phyloP scores from a whole-genome alignment of 2,888 invertebrate species.

The Caenorhabditis wallacei region DNA sequence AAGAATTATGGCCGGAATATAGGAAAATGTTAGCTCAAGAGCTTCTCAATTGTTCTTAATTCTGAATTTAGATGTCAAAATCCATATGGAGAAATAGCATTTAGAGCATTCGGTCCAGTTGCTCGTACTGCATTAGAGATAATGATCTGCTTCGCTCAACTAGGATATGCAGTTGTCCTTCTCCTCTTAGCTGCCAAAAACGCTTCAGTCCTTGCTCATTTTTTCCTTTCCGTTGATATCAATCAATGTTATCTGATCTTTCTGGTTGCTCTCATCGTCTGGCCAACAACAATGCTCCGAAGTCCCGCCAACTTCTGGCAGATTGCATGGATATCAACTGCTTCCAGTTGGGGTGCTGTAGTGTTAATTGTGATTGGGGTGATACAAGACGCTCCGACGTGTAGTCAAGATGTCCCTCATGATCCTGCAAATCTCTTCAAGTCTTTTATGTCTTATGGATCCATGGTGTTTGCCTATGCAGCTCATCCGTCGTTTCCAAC shows the following conservation, averaged over 20 bases:
- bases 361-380: constrained; percentile 58
- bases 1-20: constrained; percentile 62
- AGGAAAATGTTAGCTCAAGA: constrained; percentile 12
- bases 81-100: constrained; percentile 67
- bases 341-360: constrained; percentile 61
- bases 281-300: constrained; percentile 68
- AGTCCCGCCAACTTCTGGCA: constrained; percentile 71
- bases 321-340: constrained; percentile 65
- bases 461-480: constrained; percentile 63
- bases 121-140: constrained; percentile 40
- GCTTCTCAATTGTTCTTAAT: background rate
- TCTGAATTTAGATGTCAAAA: constrained; percentile 65
- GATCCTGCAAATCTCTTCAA: constrained; percentile 30
- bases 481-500: constrained; percentile 73
- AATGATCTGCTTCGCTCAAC: constrained; percentile 57
- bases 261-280: constrained; percentile 62
- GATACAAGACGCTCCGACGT: constrained; percentile 56
- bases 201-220: constrained; percentile 62
- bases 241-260: constrained; percentile 66
- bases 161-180: constrained; percentile 64
- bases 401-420: constrained; percentile 54
- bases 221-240: constrained; percentile 63
- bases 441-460: constrained; percentile 67
- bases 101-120: constrained; percentile 52
- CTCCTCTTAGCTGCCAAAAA: constrained; percentile 65